Evolutionary conservation across 2,888 invertebrate genomes (phyloP), one percentile per base, ranked within the genome.

Genomic region (Scrobipalpa atriplicella): DNA sequence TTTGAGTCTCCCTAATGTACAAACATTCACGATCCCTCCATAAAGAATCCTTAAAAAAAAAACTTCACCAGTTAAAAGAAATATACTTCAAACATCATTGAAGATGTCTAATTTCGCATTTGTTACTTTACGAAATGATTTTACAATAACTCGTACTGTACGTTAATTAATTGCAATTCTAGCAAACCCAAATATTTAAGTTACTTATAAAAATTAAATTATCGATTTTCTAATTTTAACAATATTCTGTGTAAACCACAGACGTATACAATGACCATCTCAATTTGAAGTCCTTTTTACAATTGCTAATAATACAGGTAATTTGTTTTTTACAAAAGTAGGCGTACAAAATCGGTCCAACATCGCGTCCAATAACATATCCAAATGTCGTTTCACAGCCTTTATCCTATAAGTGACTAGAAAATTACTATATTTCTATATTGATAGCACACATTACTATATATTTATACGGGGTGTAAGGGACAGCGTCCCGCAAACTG

Each of bases 331-430:
- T 21, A 56, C 3, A 21, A 13, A 29, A 11, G 21, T 29, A 13
- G 13, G 11, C 5, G 13, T 13, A 21, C 21, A 19, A 56, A 56
- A 21, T 13, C 21, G 10, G 54, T 13, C 21, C 21, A 11, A 13
- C 19, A 29, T 56, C 54, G 29, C 11, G 13, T 56, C 21, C 54
- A 9, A 61, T 38, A 39, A 52, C n/a, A n/a, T 64, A 38, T 52
- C 38, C 43, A 62, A 18, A 72, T 87, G 84, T 86, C 87, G 87
- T 89, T 89, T 89, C 88, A 89, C 88, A 90, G 87, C 89, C 88
- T 84, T 86, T 83, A 82, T 72, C 78, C 84, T 88, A n/a, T n/a
- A 87, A 47, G 47, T 87, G 90, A 90, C 91, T 91, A 91, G 90
- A 87, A 77, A 64, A 52, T 64, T 38, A 52, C 38, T 64, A 38